Percentiles rank a stretch among this genome's conserved stretches.
Conservation (phyloP, 2,888 invertebrate genomes). For the Incurvaria masculella region DNA sequence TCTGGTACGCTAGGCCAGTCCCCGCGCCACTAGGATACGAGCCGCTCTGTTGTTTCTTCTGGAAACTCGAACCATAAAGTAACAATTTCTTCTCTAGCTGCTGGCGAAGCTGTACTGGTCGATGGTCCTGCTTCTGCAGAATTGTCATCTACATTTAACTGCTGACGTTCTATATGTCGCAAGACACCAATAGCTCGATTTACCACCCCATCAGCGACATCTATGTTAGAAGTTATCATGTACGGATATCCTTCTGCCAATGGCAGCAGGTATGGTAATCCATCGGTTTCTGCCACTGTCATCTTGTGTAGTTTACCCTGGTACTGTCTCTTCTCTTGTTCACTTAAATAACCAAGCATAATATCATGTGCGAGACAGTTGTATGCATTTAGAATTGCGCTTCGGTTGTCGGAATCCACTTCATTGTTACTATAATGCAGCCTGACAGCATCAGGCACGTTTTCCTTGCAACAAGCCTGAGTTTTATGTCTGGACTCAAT, state of each 20-base stretch:
- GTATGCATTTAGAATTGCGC: constrained; percentile 19
- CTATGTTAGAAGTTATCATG: constrained; percentile 23
- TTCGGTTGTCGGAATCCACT: constrained; percentile 22
- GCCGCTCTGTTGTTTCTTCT: constrained; percentile 12
- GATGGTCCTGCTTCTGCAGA: constrained; percentile 14
- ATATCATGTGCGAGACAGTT: constrained; percentile 18
- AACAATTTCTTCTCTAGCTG: constrained; percentile 13
- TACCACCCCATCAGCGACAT: constrained; percentile 23
- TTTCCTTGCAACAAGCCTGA: constrained; percentile 16
- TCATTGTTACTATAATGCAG: constrained; percentile 20
- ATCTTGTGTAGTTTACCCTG: no score
- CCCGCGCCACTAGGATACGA: no score
- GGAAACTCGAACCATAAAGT: constrained; percentile 16
- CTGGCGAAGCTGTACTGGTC: constrained; percentile 12
- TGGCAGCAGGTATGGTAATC: constrained; percentile 20
- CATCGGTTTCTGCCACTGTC: constrained; percentile 19
- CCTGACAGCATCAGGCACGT: constrained; percentile 19
- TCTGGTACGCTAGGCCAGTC: no score
- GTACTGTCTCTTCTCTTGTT: constrained; percentile 9
- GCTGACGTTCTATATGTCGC: constrained; percentile 17
- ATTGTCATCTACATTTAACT: constrained; percentile 8
- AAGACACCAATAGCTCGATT: constrained; percentile 23
- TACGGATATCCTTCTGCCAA: constrained; percentile 14
- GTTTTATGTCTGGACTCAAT: constrained; percentile 21
- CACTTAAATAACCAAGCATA: constrained; percentile 14